Evolutionary conservation across 1,140 invertebrate species (phyloP).

Genomic region (Drosophila parabipectinata): DNA sequence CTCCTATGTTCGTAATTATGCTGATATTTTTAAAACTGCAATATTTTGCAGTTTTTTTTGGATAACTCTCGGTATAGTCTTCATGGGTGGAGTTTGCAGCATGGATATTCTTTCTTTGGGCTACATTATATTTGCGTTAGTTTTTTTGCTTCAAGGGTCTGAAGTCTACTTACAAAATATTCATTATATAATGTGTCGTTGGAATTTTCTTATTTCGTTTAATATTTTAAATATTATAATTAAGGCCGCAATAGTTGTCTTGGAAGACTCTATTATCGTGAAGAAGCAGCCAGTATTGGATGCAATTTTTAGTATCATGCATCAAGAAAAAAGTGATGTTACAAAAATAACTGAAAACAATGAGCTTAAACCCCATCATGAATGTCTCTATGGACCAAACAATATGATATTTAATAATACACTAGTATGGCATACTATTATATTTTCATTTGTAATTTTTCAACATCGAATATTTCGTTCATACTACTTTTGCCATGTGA

Average conservation of each 20-base stretch:
- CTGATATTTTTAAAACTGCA: conserved; percentile 94
- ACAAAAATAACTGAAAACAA: conserved; percentile 86
- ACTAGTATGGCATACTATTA: conserved; percentile 96
- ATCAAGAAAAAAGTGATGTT: conserved; percentile 36
- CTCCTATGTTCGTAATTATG: conserved; percentile 86
- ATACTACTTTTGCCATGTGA: conserved; percentile 98
- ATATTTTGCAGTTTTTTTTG: conserved; percentile 95
- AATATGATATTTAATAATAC: conserved; percentile 52
- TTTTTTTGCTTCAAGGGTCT: conserved; percentile 98
- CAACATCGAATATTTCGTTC: conserved; percentile 96
- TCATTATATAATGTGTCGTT: conserved; percentile 92
- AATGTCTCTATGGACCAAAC: conserved; percentile 54
- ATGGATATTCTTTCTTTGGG: conserved; percentile 97
- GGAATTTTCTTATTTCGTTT: conserved; percentile 95
- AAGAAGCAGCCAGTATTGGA: conserved; percentile 84
- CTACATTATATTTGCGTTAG: conserved; percentile 96
- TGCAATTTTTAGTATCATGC: conserved; percentile 89
- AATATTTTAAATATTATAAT: conserved; percentile 95
- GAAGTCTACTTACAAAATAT: conserved; percentile 96
- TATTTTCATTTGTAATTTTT: conserved; percentile 95
- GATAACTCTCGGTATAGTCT: conserved; percentile 96
- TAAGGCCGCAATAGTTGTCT: conserved; percentile 86
- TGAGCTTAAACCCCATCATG: conserved; percentile 86
- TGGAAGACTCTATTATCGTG: conserved; percentile 21
- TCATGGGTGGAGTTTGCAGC: conserved; percentile 95